Evolutionary conservation across 2,888 invertebrate genomes (phyloP), one percentile per base, ranked within the genome.

Genomic region (Acanthosepion esculentum): DNA sequence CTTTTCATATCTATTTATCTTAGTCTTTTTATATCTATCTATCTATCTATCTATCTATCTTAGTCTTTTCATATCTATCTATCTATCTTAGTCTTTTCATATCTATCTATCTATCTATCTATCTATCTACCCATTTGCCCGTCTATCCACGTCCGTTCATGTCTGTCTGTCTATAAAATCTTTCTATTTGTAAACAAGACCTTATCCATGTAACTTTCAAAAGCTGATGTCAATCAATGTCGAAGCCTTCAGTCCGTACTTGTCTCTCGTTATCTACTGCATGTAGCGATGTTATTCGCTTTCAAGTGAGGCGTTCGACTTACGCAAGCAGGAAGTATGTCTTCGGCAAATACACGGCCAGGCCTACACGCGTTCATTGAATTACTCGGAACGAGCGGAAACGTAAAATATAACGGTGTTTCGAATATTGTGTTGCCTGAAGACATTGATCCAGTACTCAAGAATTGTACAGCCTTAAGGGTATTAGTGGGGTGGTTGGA

Each of bases 281-380:
- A 78, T n/a, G 78, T 33, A 78, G 78, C n/a, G n/a, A n/a, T n/a
- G n/a, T 78, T n/a, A n/a, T 78, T 78, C 78, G 78, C 78, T 78
- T 78, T 78, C 12, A 78, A 78, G 78, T 78, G 78, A 78, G 78
- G 78, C 78, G n/a, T 78, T 33, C 78, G 78, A n/a, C 78, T 78
- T 33, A 33, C n/a, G n/a, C n/a, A 33, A 78, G n/a, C 15, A 78
- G n/a, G 78, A 78, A 78, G 78, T n/a, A n/a, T 78, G 78, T 78
- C 78, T 78, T 78, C 78, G n/a, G n/a, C n/a, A 78, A 78, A 78
- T 78, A 78, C 78, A n/a, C 78, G 78, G 10, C 78, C n/a, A n/a
- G n/a, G 15, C 78, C 78, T 18, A 12, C 78, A n/a, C 78, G n/a
- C 78, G 78, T 78, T 78, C 78, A 78, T n/a, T 78, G 78, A 33